phyloP scores from a whole-genome alignment of 2,113 vertebrate species.

The Spea multiplicata region DNA sequence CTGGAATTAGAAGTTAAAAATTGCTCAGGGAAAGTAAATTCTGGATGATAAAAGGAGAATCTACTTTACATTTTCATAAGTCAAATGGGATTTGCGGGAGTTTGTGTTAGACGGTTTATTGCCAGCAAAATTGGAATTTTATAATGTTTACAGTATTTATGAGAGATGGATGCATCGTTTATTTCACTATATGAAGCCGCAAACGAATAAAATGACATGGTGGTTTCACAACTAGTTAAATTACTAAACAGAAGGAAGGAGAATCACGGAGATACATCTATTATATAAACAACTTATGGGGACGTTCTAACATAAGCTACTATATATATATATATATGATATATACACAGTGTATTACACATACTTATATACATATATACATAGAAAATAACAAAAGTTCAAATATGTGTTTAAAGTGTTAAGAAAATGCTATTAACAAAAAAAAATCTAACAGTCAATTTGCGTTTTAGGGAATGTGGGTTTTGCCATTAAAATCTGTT shows the following conservation, averaged over 20 bases:
- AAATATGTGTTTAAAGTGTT: no score
- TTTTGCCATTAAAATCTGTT: no score
- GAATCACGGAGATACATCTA: not conserved
- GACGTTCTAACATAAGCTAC: no score
- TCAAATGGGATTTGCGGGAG: conserved; percentile 42
- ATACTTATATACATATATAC: no score
- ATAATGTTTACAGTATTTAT: conserved; percentile 47
- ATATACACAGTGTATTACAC: no score
- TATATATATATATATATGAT: no score
- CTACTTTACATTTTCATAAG: conserved; percentile 42
- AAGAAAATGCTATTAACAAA: no score
- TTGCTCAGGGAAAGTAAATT: conserved; percentile 21
- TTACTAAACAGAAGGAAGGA: conserved; percentile 5
- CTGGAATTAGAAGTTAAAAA: conserved; percentile 25
- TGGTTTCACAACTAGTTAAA: conserved; percentile 35
- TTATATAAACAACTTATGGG: no score
- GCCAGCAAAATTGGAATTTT: conserved; percentile 44
- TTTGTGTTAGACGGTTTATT: conserved; percentile 36
- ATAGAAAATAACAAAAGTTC: no score
- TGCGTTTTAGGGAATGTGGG: no score
- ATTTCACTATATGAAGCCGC: conserved; percentile 17
- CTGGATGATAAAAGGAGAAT: conserved; percentile 19
- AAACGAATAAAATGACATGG: conserved; percentile 33
- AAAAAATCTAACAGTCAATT: no score
- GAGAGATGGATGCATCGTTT: conserved; percentile 7